A percentile compares a stretch with the other conserved stretches of the same genome.
Conservation (phyloP, 1,140 invertebrate genomes). For the Drosophila bocki region DNA sequence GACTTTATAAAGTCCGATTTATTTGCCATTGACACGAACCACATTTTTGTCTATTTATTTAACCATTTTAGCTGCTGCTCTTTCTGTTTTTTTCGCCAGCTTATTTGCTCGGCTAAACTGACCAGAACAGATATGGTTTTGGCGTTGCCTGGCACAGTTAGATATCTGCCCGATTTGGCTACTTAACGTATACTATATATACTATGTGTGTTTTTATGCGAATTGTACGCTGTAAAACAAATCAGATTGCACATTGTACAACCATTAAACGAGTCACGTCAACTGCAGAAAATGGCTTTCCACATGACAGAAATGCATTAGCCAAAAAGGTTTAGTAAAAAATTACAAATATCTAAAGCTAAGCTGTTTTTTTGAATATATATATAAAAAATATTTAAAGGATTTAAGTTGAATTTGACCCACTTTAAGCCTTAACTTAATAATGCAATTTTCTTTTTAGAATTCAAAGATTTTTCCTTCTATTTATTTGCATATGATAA, state of each 20-base stretch:
- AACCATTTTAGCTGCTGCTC: constrained; percentile 8
- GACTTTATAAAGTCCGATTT: constrained; percentile 30
- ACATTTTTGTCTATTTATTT: constrained; percentile 43
- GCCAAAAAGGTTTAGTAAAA: constrained; percentile 4
- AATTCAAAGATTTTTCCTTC: background rate
- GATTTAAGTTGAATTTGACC: background rate
- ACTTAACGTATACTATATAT: constrained; percentile 2
- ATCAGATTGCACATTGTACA: constrained; percentile 54
- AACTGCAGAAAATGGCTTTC: constrained; percentile 36
- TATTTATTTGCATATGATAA: constrained; percentile 21
- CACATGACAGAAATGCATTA: constrained; percentile 66
- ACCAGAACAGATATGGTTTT: constrained; percentile 36
- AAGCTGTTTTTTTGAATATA: background rate
- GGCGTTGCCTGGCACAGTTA: constrained; percentile 23
- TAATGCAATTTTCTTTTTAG: background rate
- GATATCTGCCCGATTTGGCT: constrained; percentile 29
- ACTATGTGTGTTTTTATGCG: constrained; percentile 6
- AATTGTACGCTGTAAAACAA: constrained; percentile 27
- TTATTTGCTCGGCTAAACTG: constrained; percentile 64
- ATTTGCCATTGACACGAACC: constrained; percentile 62
- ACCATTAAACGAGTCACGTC: constrained; percentile 54
- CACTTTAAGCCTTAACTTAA: background rate
- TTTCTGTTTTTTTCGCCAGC: constrained; percentile 2
- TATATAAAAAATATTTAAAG: background rate
- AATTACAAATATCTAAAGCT: background rate